Evolutionary conservation across 2,797 vertebrate species (phyloP).

Genomic region (Silurus lanzhouensis): DNA sequence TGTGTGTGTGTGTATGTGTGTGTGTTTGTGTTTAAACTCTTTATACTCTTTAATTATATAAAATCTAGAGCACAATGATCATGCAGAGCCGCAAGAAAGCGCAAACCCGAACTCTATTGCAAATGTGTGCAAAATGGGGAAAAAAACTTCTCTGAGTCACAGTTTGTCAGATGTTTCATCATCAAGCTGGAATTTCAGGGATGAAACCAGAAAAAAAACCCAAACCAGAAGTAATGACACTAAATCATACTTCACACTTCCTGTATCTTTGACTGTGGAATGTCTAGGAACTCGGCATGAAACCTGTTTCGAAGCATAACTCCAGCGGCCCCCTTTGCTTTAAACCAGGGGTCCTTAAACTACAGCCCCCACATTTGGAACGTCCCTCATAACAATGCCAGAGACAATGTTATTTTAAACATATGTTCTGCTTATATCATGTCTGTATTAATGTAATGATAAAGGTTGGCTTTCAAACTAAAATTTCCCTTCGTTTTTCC

Average conservation of each 20-base stretch:
- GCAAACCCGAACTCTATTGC: not conserved
- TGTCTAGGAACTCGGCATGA: not conserved
- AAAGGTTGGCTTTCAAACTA: no score
- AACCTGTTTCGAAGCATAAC: no score
- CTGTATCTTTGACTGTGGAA: not conserved
- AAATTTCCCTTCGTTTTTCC: no score
- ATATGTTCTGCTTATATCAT: no score
- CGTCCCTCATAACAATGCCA: no score
- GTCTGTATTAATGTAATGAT: no score
- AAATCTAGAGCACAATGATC: not conserved
- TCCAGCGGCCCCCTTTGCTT: no score
- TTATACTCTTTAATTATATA: not conserved
- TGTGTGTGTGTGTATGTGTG: not conserved
- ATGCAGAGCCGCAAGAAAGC: not conserved
- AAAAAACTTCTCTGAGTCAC: not conserved
- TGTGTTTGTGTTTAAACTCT: not conserved
- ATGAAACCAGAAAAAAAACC: not conserved
- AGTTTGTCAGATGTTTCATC: not conserved
- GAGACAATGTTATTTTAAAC: no score
- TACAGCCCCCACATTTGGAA: no score
- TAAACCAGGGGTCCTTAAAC: no score
- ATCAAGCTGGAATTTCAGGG: slow-evolving; percentile 8
- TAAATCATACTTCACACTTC: not conserved
- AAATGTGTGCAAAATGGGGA: slow-evolving; percentile 9
- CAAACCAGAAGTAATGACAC: not conserved